Evolutionary conservation across 2,797 vertebrate genomes (phyloP), one percentile per base, ranked within the genome.

Genomic region (Mustela erminea): DNA sequence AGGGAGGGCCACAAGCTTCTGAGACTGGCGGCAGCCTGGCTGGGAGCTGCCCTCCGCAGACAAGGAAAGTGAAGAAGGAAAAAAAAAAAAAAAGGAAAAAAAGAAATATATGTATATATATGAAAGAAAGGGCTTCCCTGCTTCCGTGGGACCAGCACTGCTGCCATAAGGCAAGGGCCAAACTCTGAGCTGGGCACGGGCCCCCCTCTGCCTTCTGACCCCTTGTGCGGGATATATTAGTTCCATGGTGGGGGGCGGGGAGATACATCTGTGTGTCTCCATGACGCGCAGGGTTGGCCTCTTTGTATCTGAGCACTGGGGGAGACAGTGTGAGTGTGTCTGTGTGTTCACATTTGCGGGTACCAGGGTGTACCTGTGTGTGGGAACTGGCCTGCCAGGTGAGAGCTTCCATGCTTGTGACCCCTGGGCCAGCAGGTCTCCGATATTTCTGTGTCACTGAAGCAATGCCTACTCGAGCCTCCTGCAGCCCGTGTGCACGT

Each of bases 41-140:
- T 93, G 68, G 86, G 78, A 97, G 75, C 95, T 91, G 74, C 70
- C 83, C 43, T 83, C 77, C 62, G 21, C 52, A 87, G 92, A 96
- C 72, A 56, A 96, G 93, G 74, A 32, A 75, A 75, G 15, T 75
- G 77, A 52, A 85, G 56, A 82, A n/a, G 10, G 60, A 35, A 20
- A 20, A 68, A 11, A 20, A 20, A 68, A 11, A 11, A 8, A 43
- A 25, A 81, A 60, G 60, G 12, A 49, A 49, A 49, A 11, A 49
- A 49, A 52, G 49, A 52, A 15, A 49, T 12, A 58, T 25, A 58
- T 58, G 58, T 58, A 58, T 58, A 58, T 58, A 25, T 3, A 89
- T 5, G 43, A 80, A 95, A 85, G 83, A 64, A 90, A 93, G 62
- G 35, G 13, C 68, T 92, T 80, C 60, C 62, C 85, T 77, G 54